Base-by-base conservation (phyloP, 2,888 invertebrate genomes). In the Catocala sponsa region DNA sequence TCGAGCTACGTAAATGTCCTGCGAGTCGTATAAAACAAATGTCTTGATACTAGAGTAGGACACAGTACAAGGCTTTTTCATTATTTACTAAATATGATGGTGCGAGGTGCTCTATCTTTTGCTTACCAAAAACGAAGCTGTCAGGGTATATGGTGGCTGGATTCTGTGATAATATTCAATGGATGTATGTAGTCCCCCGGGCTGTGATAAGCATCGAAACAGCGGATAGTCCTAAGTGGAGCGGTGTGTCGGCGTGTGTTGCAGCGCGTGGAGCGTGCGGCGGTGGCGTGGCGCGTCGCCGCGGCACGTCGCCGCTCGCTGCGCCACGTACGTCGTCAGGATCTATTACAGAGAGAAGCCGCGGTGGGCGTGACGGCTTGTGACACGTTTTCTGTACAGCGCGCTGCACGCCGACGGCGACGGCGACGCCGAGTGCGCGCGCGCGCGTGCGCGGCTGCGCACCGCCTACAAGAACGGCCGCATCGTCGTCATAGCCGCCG, bases 401-500 rank as follows among this genome's bases (percentile, higher is more conserved):
- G 10, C 42, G n/a, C 50, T n/a, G 25, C 47, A 10, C 25, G 1
- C 25, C 25, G 25, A 15, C 15, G 15, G 1, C 15, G 15, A 10
- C 25, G 1, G 2, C 25, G 25, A 25, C 25, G 38, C 35, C 38
- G 12, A 13, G 15, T 11, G 7, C 7, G 25, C 38, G 50, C 11
- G 69, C 65, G 84, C 79, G 67, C 70, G 70, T 60, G 78, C 82
- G 53, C 85, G 83, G 59, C 78, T 85, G 62, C 74, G 74, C 54
- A 81, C 85, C 58, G 75, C 80, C 55, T 88, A 80, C 80, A 78
- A 65, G 68, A 77, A 82, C 69, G 89, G 88, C 10, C 82, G 83
- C 35, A 80, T 88, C 57, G 85, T 87, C 52, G 62, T 87, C 4
- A 9, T 38, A 9, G 6, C 35, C 35, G 35, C 6, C 35, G 0